phyloP scores from a whole-genome alignment of 2,888 invertebrate genomes.

The Nemoura dubitans region DNA sequence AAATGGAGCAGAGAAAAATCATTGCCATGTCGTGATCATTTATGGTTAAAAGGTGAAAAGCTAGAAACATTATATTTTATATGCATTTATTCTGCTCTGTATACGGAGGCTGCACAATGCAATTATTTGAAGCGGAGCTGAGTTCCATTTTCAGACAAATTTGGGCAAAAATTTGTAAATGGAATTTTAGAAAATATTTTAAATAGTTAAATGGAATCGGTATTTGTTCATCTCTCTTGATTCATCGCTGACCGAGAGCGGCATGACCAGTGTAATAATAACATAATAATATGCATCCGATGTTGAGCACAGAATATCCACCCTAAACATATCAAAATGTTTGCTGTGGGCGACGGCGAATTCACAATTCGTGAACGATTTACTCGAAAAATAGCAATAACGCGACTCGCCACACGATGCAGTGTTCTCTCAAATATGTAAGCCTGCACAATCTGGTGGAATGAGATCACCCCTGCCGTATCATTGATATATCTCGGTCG shows the following conservation, averaged over 20 bases:
- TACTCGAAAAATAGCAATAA: conserved; percentile 3
- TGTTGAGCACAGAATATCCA: not conserved
- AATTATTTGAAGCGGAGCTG: not conserved
- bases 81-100: not conserved
- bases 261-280: not conserved
- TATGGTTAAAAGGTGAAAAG: conserved; percentile 5
- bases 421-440: not conserved
- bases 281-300: not conserved
- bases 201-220: not conserved
- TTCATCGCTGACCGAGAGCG: not conserved
- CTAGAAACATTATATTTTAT: not conserved
- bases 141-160: not conserved
- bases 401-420: not conserved
- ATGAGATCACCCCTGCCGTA: not conserved
- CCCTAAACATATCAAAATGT: not conserved
- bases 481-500: not conserved
- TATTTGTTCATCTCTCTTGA: not conserved
- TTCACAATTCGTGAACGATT: not conserved
- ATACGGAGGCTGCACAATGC: not conserved
- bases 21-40: not conserved
- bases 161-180: not conserved
- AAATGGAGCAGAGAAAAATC: conserved; percentile 21
- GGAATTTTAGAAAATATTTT: not conserved
- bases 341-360: not conserved
- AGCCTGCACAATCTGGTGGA: not conserved